phyloP scores from a whole-genome alignment of 1,140 invertebrate genomes.

The Diabrotica virgifera region DNA sequence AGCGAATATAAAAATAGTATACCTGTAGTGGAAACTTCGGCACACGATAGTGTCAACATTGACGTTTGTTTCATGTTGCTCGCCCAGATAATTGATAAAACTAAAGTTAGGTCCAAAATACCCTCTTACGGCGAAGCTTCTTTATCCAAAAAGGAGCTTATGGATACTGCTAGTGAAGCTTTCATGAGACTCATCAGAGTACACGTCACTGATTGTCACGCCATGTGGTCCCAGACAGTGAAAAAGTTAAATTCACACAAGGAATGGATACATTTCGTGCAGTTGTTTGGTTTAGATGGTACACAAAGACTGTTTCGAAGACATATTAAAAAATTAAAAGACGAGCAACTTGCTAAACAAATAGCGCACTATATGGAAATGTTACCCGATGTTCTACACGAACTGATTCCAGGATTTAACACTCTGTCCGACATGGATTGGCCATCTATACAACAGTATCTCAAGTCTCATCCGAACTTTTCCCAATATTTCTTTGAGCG shows the following conservation, averaged over 20 bases:
- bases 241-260: constrained; percentile 84
- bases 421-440: constrained; percentile 80
- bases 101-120: constrained; percentile 60
- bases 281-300: constrained; percentile 82
- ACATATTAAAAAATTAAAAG: constrained; percentile 81
- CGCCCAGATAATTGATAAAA: constrained; percentile 87
- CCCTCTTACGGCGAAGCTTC: constrained; percentile 85
- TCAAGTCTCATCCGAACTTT: constrained; percentile 86
- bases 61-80: constrained; percentile 90
- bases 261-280: constrained; percentile 88
- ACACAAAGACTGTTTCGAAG: constrained; percentile 77
- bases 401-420: constrained; percentile 78
- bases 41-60: constrained; percentile 96
- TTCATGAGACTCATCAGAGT: constrained; percentile 80
- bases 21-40: constrained; percentile 89
- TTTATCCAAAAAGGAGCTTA: constrained; percentile 78
- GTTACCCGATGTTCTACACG: constrained; percentile 75
- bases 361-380: constrained; percentile 78
- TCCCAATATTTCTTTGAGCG: constrained; percentile 86
- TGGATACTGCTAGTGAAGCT: constrained; percentile 85
- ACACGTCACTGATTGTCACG: constrained; percentile 79
- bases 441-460: constrained; percentile 76
- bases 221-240: constrained; percentile 80
- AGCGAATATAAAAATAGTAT: constrained; percentile 91
- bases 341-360: constrained; percentile 78